phyloP scores from a whole-genome alignment of 2,113 vertebrate species.

The Aphyosemion australe region DNA sequence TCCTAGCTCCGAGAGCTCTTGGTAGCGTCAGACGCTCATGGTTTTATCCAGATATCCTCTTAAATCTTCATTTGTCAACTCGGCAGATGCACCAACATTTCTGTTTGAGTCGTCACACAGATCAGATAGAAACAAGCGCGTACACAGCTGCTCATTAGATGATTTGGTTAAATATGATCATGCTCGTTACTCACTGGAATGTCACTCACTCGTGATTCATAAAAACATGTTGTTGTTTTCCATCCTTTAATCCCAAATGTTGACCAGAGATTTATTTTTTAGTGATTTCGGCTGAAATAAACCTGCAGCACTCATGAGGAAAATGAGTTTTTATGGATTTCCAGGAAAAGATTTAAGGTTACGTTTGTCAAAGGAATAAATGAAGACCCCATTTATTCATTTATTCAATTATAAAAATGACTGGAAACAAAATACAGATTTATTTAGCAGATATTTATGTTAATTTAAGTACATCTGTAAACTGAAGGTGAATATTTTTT shows the following conservation, averaged over 20 bases:
- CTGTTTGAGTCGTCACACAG: not conserved
- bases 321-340: not conserved
- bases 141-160: not conserved
- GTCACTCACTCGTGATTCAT: not conserved
- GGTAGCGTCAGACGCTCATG: constrained; percentile 1
- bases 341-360: too few species aligned
- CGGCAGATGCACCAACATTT: not conserved
- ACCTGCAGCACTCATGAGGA: not conserved
- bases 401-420: too few species aligned
- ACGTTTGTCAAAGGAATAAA: too few species aligned
- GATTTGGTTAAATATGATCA: not conserved
- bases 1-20: constrained; percentile 20
- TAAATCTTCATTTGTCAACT: not conserved
- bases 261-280: not conserved
- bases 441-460: too few species aligned
- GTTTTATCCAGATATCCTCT: constrained; percentile 4
- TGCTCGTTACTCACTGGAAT: not conserved
- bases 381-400: too few species aligned
- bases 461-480: too few species aligned
- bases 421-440: too few species aligned
- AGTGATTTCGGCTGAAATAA: not conserved
- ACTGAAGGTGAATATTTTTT: constrained; percentile 7
- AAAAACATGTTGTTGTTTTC: not conserved
- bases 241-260: not conserved
- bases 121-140: not conserved